Conservation (phyloP, 1,140 invertebrate species). For the Leptinotarsa undecemlineata region DNA sequence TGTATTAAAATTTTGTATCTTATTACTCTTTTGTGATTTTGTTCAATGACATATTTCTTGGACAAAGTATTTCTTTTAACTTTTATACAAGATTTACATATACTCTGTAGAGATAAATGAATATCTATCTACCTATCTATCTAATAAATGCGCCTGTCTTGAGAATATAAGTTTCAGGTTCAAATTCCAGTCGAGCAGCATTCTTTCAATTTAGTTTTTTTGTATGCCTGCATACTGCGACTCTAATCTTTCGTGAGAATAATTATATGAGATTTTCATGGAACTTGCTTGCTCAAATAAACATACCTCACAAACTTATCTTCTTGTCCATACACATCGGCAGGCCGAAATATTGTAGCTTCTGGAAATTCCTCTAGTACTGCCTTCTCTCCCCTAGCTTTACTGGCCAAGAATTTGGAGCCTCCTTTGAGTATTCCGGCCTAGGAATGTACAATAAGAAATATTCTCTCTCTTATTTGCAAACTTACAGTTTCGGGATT, state of each 20-base stretch:
- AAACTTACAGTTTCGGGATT: slow-evolving; percentile 63
- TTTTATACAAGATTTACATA: too few species aligned
- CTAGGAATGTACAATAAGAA: slow-evolving; percentile 16
- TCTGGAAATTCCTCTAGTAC: slow-evolving; percentile 94
- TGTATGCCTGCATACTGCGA: not conserved
- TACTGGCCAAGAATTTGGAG: slow-evolving; percentile 55
- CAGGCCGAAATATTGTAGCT: slow-evolving; percentile 89
- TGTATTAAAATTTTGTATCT: too few species aligned
- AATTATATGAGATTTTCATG: too few species aligned
- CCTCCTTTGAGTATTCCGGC: slow-evolving; percentile 50
- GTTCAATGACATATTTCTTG: too few species aligned
- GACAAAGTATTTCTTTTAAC: too few species aligned
- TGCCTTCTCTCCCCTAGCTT: slow-evolving; percentile 84
- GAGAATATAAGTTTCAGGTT: not conserved
- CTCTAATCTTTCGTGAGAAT: too few species aligned
- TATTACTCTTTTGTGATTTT: too few species aligned
- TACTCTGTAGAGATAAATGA: too few species aligned
- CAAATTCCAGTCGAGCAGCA: not conserved
- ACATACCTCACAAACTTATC: slow-evolving; percentile 81
- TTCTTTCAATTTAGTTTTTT: not conserved
- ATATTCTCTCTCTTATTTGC: not conserved
- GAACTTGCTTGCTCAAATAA: not conserved
- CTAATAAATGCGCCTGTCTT: too few species aligned
- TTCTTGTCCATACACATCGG: slow-evolving; percentile 86
- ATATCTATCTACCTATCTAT: too few species aligned